Evolutionary conservation across 2,797 vertebrate species (phyloP), one percentile per base, ranked within the genome.

Genomic region (Sciaenops ocellatus): DNA sequence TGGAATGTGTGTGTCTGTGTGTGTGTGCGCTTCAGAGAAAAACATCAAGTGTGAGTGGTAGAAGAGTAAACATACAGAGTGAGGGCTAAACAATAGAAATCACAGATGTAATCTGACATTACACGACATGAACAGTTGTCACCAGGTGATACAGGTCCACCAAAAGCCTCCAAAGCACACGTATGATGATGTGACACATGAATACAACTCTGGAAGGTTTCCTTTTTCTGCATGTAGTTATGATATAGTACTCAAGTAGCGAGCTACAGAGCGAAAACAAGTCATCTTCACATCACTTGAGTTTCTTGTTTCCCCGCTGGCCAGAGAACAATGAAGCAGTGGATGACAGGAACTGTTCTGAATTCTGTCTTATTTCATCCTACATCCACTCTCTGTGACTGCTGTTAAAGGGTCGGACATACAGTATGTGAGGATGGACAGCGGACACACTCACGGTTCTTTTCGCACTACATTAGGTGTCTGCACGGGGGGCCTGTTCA

Each of bases 31-130:
- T 64, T 7, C 13, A 57, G 42, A 61, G 44, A n/a, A 44, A 47
- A 44, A 34, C 15, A 50, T 12, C 2, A 18, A 69, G 30, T 24
- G 50, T 17, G 26, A 60, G 34, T n/a, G 46, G 20, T 13, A 13
- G 24, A 48, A 42, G 11, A 67, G 30, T 34, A 48, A 46, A 65
- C 41, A 75, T 4, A 26, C 16, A 63, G 56, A 54, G 34, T 59
- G 12, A 44, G 42, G 51, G 20, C 6, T 20, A 50, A 56, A 47
- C 18, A 72, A 13, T 28, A 70, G 6, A 57, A 30, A 59, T 1
- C 11, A 12, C 2, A 2, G 10, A 52, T 38, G 24, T 26, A 9
- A 48, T n/a, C 30, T 28, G 42, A 11, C 18, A 55, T 47, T 8
- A 54, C 20, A 55, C 17, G 26, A 41, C 34, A 57, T 26, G 2